phyloP scores from a whole-genome alignment of 1,140 invertebrate genomes.

The Drosophila kurseongensis region DNA sequence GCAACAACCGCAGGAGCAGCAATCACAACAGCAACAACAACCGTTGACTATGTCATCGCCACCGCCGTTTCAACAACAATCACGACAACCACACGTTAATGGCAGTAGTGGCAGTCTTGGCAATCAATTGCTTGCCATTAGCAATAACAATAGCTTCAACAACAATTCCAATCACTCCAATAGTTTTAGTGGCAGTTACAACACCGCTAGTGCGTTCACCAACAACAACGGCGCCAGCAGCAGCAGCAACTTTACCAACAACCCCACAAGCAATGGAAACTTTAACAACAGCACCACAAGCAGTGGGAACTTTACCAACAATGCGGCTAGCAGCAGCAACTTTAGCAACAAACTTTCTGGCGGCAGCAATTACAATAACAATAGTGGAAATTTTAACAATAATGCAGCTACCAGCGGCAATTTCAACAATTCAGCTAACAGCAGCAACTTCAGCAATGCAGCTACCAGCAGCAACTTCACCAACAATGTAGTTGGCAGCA shows the following conservation, averaged over 20 bases:
- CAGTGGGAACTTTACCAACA: slow-evolving; percentile 19
- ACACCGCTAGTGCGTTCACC: slow-evolving; percentile 10
- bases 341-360: not conserved
- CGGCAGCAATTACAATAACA: not conserved
- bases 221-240: slow-evolving; percentile 16
- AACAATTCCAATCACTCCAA: slow-evolving; percentile 30
- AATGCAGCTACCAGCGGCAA: not conserved
- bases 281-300: not conserved
- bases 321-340: not conserved
- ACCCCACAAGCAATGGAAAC: too few species aligned
- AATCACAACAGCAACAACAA: slow-evolving; percentile 34
- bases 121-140: slow-evolving; percentile 21
- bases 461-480: slow-evolving; percentile 14
- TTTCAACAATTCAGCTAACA: slow-evolving; percentile 7
- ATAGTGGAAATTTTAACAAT: not conserved
- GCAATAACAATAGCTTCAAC: slow-evolving; percentile 22
- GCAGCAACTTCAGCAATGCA: slow-evolving; percentile 18
- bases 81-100: slow-evolving; percentile 17
- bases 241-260: slow-evolving; percentile 19
- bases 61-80: slow-evolving; percentile 26
- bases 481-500: slow-evolving; percentile 19
- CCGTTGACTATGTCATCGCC: slow-evolving; percentile 19
- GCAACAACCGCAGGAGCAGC: slow-evolving; percentile 34
- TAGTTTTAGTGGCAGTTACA: slow-evolving; percentile 16
- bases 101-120: slow-evolving; percentile 22